Evolutionary conservation across 1,140 invertebrate genomes (phyloP).

Genomic region (Megalopta genalis): DNA sequence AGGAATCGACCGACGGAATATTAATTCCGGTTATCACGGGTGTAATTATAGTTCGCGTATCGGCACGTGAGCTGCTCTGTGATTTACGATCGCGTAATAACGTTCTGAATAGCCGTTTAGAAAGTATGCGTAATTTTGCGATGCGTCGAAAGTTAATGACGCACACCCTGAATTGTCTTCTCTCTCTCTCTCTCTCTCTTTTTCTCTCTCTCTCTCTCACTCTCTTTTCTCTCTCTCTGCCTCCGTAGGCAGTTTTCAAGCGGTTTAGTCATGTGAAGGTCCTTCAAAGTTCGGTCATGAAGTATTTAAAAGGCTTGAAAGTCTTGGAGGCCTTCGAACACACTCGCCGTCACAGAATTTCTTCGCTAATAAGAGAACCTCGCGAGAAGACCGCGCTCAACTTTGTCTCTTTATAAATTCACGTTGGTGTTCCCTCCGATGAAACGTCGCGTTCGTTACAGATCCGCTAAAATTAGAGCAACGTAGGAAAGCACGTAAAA

Average conservation of each 20-base stretch:
- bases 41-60: not conserved
- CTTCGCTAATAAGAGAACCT: not conserved
- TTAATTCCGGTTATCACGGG: not conserved
- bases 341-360: not conserved
- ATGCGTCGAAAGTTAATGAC: not conserved
- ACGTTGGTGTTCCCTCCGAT: not conserved
- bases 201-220: not conserved
- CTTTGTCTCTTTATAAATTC: not conserved
- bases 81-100: not conserved
- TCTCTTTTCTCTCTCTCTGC: not conserved
- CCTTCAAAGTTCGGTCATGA: constrained; percentile 8
- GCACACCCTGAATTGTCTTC: not conserved
- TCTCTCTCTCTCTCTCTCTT: not conserved
- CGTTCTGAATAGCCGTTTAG: not conserved
- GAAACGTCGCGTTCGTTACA: too few relatives aligned
- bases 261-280: constrained; percentile 6
- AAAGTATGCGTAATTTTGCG: not conserved
- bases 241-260: constrained; percentile 8
- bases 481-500: too few relatives aligned
- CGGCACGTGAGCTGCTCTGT: not conserved
- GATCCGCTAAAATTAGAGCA: too few relatives aligned
- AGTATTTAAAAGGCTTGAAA: constrained; percentile 30
- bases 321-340: not conserved
- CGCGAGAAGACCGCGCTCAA: not conserved
- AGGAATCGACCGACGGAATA: not conserved